These are phyloP conservation scores for Junonia oenone DNA, from an alignment of 2,888 invertebrate species.

Conservation along the genomic window DNA sequence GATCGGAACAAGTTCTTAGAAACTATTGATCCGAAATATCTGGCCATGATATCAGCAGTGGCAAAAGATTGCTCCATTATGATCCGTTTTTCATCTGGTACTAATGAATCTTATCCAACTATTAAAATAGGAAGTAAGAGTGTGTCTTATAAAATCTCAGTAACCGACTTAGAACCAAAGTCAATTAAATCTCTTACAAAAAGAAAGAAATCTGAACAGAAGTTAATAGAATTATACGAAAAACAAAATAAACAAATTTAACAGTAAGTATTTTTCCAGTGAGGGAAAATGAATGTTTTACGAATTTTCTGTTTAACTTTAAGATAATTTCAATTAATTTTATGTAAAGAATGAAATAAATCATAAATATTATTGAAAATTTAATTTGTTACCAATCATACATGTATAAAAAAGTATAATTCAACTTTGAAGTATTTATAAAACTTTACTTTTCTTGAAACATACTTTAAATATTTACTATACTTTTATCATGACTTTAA, in stretches of 20 bases:
- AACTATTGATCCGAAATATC: slow-evolving; percentile 35
- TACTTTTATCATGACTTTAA: too few relatives aligned
- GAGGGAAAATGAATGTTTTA: too few relatives aligned
- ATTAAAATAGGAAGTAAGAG: slow-evolving; percentile 48
- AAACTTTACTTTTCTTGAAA: too few relatives aligned
- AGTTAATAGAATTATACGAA: slow-evolving; percentile 48
- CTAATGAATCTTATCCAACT: slow-evolving; percentile 37
- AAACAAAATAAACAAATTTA: slow-evolving; percentile 24
- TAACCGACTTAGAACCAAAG: slow-evolving; percentile 86
- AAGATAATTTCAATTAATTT: too few relatives aligned
- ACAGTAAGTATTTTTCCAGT: slow-evolving; percentile 42
- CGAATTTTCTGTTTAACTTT: too few relatives aligned
- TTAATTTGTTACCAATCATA: too few relatives aligned
- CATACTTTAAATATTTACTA: too few relatives aligned
- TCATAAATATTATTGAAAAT: too few relatives aligned
- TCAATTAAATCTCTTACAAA: slow-evolving; percentile 53
- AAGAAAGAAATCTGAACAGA: slow-evolving; percentile 49
- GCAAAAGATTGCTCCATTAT: slow-evolving; percentile 86
- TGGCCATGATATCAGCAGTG: slow-evolving; percentile 80
- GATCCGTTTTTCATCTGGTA: slow-evolving; percentile 69
- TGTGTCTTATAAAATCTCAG: slow-evolving; percentile 75
- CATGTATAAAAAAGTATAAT: too few relatives aligned
- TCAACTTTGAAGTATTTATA: too few relatives aligned
- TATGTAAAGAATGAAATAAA: too few relatives aligned
- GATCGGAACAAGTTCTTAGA: slow-evolving; percentile 41